Evolutionary conservation across 2,113 vertebrate genomes (phyloP).

Genomic region (Colistium nudipinnis): DNA sequence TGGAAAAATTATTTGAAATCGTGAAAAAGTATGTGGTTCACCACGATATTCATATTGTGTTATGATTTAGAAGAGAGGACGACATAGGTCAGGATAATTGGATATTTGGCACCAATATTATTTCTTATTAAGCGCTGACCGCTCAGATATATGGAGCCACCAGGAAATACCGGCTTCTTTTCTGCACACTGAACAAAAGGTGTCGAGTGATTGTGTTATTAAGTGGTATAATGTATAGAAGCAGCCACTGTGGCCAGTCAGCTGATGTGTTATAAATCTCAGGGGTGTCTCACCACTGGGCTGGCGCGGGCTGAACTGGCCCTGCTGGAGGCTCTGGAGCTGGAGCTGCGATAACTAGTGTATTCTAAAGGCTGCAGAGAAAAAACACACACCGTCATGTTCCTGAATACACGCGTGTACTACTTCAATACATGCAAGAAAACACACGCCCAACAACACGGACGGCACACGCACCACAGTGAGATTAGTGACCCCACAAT

Average conservation of each 20-base stretch:
- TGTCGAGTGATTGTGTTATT: background rate
- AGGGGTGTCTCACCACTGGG: constrained; percentile 91
- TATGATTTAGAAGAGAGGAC: no score
- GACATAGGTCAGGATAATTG: no score
- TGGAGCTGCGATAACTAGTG: constrained; percentile 85
- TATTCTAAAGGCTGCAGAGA: constrained; percentile 87
- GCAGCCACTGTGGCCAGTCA: no score
- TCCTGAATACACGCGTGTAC: background rate
- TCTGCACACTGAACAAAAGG: background rate
- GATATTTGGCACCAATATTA: no score
- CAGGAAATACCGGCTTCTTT: constrained; percentile 11
- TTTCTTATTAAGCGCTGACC: no score
- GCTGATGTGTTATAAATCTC: no score
- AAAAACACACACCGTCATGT: constrained; percentile 14
- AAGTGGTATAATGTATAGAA: no score
- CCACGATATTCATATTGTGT: no score
- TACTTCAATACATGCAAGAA: constrained; percentile 1
- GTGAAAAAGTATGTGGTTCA: no score
- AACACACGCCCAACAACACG: background rate
- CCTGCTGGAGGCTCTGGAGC: constrained; percentile 92
- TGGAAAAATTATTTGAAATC: no score
- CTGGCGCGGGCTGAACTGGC: constrained; percentile 92
- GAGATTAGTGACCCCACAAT: background rate
- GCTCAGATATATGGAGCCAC: background rate
- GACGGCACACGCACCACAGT: background rate